Evolutionary conservation across 2,113 vertebrate genomes (phyloP).

Genomic region (Petromus typicus): DNA sequence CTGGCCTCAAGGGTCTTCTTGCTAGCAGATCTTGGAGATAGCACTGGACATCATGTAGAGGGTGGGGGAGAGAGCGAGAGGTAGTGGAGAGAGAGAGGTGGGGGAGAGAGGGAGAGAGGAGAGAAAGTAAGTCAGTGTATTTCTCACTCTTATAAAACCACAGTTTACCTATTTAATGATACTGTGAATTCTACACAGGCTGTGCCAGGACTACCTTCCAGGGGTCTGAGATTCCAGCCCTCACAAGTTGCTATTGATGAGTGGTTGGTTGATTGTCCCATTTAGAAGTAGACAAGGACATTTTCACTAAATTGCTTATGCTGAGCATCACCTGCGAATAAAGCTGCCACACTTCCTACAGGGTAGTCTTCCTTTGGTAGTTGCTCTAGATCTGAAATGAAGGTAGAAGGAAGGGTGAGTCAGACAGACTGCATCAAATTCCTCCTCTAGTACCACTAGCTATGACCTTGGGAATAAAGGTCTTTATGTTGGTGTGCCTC

Average conservation of each 20-base stretch:
- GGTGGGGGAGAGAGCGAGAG: too few relatives aligned
- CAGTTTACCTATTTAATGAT: too few relatives aligned
- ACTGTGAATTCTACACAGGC: not conserved
- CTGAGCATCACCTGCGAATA: not conserved
- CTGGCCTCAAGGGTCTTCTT: not conserved
- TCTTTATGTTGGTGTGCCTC: not conserved
- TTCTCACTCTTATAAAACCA: not conserved
- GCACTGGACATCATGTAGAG: not conserved
- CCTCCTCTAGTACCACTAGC: not conserved
- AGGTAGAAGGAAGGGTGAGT: not conserved
- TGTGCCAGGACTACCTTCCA: not conserved
- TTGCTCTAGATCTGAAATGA: not conserved
- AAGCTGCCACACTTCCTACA: not conserved
- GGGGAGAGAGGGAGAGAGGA: too few relatives aligned
- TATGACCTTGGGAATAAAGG: not conserved
- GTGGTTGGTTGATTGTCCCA: not conserved
- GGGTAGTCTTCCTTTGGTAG: not conserved
- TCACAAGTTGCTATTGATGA: not conserved
- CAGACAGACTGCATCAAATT: not conserved
- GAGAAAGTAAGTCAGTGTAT: not conserved
- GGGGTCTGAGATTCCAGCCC: not conserved
- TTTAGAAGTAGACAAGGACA: not conserved
- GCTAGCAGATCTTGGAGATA: not conserved
- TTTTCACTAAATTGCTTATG: not conserved
- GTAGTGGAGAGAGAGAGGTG: not conserved